Evolutionary conservation across 35 echinoderm and acorn worm species (phyloP).

Genomic region (Lytechinus pictus): DNA sequence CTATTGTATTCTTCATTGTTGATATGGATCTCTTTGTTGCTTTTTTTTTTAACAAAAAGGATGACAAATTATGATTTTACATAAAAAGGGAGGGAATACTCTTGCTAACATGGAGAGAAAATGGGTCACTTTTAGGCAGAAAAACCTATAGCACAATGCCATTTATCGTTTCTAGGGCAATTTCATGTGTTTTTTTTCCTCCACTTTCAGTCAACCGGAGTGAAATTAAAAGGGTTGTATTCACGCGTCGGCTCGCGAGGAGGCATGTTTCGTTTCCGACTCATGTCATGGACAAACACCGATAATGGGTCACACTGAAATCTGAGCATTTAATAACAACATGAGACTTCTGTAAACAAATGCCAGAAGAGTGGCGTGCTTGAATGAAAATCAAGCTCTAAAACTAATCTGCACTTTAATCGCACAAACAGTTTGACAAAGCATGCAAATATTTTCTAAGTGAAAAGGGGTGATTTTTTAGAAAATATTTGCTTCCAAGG

Average conservation of each 20-base stretch:
- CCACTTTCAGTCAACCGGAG: background rate
- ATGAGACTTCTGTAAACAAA: background rate
- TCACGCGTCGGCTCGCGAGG: background rate
- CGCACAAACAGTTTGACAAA: too few species aligned
- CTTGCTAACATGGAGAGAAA: background rate
- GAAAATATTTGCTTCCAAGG: background rate
- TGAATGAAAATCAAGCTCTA: background rate
- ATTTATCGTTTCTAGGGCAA: constrained; percentile 34
- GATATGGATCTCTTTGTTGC: background rate
- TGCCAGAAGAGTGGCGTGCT: background rate
- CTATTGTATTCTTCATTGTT: background rate
- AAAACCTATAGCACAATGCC: background rate
- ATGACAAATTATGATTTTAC: constrained; percentile 24
- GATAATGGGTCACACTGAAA: constrained; percentile 15
- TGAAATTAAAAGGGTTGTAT: constrained; percentile 36
- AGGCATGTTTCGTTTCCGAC: constrained; percentile 25
- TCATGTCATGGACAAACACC: background rate
- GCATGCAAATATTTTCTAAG: background rate
- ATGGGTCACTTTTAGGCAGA: constrained; percentile 21
- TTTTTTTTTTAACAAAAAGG: background rate
- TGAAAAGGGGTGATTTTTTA: background rate
- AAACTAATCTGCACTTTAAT: background rate
- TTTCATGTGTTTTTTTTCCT: constrained; percentile 4
- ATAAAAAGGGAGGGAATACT: background rate
- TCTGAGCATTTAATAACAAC: background rate